Conservation (phyloP, 2,113 vertebrate genomes). For the Lamprotornis superbus region DNA sequence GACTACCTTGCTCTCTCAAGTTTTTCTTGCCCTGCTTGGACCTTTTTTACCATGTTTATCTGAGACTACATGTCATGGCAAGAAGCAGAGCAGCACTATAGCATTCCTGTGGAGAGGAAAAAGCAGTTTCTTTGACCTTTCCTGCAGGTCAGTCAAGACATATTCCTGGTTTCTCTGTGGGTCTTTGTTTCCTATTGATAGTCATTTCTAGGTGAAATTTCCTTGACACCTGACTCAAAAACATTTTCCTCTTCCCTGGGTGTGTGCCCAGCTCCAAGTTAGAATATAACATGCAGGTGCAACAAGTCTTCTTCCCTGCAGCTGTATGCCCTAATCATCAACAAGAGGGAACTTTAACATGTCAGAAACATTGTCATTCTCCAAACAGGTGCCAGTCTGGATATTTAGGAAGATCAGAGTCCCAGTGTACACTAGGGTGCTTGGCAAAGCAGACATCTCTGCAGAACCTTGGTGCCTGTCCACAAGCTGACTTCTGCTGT, state of each 20-base stretch:
- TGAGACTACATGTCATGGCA: accelerated
- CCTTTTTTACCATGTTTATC: not conserved
- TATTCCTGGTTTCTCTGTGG: not conserved
- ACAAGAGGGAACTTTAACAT: not conserved
- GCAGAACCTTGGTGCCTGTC: not conserved
- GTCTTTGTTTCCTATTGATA: not conserved
- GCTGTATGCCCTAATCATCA: not conserved
- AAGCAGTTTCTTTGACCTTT: not conserved
- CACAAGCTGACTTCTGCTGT: not conserved
- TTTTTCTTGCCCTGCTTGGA: not conserved
- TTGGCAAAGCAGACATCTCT: not conserved
- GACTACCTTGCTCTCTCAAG: not conserved
- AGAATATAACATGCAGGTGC: not conserved
- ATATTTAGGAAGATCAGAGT: not conserved
- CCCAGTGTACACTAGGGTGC: not conserved
- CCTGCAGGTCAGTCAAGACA: not conserved
- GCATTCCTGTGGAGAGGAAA: accelerated
- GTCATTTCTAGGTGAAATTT: not conserved
- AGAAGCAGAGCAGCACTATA: not conserved
- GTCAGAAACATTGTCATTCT: not conserved
- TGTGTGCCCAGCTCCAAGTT: not conserved
- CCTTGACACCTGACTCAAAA: not conserved
- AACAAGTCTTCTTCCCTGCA: not conserved
- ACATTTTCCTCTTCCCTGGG: not conserved
- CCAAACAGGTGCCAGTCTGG: not conserved